Conservation (phyloP, 1,140 invertebrate species). For the Leucophenga varia region DNA sequence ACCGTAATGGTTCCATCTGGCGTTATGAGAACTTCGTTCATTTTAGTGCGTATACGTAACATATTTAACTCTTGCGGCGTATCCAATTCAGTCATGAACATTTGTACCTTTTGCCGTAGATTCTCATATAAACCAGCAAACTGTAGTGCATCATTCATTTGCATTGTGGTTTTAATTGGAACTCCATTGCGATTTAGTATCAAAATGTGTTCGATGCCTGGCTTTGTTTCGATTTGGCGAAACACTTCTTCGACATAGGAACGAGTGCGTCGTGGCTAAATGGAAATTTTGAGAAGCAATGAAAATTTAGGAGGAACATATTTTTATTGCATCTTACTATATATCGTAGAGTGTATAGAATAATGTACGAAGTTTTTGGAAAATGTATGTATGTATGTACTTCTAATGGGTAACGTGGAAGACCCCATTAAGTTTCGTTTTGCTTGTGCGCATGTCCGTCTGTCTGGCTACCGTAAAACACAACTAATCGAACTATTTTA, state of each 20-base stretch:
- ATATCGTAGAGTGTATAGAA: no score
- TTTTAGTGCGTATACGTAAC: slow-evolving; percentile 41
- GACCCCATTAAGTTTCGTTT: no score
- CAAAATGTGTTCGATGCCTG: slow-evolving; percentile 38
- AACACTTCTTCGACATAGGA: slow-evolving; percentile 42
- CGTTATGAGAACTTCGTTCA: slow-evolving; percentile 39
- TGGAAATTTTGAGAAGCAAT: no score
- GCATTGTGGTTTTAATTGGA: slow-evolving; percentile 43
- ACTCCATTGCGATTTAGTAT: slow-evolving; percentile 46
- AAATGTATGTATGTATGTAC: no score
- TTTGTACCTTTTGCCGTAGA: slow-evolving; percentile 38
- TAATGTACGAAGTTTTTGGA: no score
- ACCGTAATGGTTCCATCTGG: slow-evolving; percentile 50
- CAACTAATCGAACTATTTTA: no score
- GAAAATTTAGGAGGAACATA: no score
- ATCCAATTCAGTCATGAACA: slow-evolving; percentile 35
- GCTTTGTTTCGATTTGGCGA: slow-evolving; percentile 27
- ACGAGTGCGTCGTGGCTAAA: slow-evolving; percentile 33
- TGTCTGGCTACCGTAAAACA: no score
- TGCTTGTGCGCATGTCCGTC: no score
- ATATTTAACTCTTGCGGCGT: slow-evolving; percentile 27
- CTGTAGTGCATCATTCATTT: slow-evolving; percentile 26
- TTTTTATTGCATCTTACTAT: no score
- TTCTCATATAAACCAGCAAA: slow-evolving; percentile 44
- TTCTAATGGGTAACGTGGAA: no score